These are phyloP conservation scores for Argya squamiceps DNA, from an alignment of 2,797 vertebrate genomes.

Conservation along the genomic window DNA sequence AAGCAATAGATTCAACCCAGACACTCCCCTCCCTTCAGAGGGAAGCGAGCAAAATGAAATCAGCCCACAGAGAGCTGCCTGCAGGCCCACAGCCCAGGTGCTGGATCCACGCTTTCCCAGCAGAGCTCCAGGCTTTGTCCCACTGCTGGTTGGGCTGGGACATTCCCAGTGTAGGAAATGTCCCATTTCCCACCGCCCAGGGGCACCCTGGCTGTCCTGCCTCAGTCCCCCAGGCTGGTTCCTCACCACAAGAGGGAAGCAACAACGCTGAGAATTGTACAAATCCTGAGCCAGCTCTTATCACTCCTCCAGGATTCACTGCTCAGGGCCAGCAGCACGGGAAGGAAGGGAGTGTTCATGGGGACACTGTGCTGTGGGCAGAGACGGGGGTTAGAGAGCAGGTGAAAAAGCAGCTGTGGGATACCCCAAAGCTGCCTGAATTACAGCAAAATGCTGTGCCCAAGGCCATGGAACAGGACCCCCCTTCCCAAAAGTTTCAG, in stretches of 20 bases:
- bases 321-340: background rate
- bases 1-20: background rate
- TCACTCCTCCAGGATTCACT: background rate
- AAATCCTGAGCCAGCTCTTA: background rate
- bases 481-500: background rate
- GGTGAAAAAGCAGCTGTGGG: background rate
- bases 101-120: background rate
- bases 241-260: conserved; percentile 23
- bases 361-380: background rate
- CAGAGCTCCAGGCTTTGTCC: background rate
- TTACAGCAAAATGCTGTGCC: background rate
- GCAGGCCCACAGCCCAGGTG: background rate
- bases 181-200: background rate
- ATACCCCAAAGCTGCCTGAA: background rate
- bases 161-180: too few species aligned
- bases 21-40: background rate
- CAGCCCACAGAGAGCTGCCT: background rate
- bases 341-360: background rate
- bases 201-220: background rate
- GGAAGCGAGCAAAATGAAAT: background rate
- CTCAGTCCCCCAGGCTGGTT: background rate
- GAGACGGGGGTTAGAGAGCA: background rate
- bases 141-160: background rate
- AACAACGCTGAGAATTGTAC: background rate
- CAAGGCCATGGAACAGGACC: background rate